These are phyloP conservation scores for Decapterus maruadsi DNA, from an alignment of 2,797 vertebrate species.

Conservation along the genomic window DNA sequence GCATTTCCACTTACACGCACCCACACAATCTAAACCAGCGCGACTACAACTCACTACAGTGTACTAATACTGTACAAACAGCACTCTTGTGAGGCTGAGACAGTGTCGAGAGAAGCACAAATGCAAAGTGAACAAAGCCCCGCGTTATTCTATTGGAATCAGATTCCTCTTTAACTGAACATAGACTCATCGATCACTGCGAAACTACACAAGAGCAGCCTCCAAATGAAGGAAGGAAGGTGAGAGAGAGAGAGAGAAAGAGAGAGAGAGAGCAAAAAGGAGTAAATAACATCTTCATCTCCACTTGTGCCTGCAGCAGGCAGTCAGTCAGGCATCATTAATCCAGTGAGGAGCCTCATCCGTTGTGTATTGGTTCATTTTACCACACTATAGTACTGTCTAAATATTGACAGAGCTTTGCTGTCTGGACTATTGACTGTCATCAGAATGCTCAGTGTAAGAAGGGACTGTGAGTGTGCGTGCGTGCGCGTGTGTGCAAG, in stretches of 20 bases:
- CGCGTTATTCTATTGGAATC: conserved; percentile 80
- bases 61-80: conserved; percentile 42
- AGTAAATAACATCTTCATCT: conserved; percentile 81
- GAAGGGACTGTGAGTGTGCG: conserved; percentile 37
- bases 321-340: conserved; percentile 84
- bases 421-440: conserved; percentile 84
- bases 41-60: conserved; percentile 17
- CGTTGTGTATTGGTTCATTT: conserved; percentile 82
- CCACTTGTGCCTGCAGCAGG: conserved; percentile 70
- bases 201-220: conserved; percentile 76
- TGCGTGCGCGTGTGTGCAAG: background rate
- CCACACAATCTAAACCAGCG: conserved; percentile 29
- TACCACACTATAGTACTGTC: conserved; percentile 80
- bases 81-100: conserved; percentile 53
- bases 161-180: conserved; percentile 84
- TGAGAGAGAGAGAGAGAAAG: conserved; percentile 1
- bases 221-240: conserved; percentile 67
- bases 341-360: conserved; percentile 81
- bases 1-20: conserved; percentile 28
- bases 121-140: conserved; percentile 76
- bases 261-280: conserved; percentile 33
- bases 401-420: conserved; percentile 84
- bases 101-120: conserved; percentile 60
- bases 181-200: conserved; percentile 79
- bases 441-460: conserved; percentile 70